Evolutionary conservation across 2,888 invertebrate genomes (phyloP).

Genomic region (Celastrina argiolus): DNA sequence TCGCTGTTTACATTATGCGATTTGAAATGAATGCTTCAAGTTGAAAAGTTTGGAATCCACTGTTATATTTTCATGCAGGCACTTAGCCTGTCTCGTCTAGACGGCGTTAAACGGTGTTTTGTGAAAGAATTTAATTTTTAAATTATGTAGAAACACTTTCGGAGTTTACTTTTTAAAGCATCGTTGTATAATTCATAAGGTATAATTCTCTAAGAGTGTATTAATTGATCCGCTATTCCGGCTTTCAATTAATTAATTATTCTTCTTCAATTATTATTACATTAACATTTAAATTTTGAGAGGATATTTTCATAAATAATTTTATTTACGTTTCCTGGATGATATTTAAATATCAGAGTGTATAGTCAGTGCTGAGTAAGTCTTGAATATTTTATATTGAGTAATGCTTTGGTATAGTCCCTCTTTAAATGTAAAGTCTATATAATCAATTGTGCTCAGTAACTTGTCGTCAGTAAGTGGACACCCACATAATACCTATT

Average conservation of each 20-base stretch:
- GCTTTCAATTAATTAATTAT: slow-evolving; percentile 5
- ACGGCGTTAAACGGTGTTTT: slow-evolving; percentile 11
- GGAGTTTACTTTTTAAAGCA: neutral
- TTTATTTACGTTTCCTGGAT: slow-evolving; percentile 5
- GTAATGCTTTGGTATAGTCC: neutral
- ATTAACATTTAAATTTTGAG: neutral
- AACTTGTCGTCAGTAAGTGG: too few species aligned
- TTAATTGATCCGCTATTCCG: neutral
- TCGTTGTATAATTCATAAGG: neutral
- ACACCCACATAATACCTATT: too few species aligned
- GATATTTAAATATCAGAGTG: neutral
- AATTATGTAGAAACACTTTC: slow-evolving; percentile 5
- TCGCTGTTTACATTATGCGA: neutral
- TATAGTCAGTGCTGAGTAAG: neutral
- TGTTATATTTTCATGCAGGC: slow-evolving; percentile 11
- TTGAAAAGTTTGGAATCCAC: neutral
- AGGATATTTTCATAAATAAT: slow-evolving; percentile 8
- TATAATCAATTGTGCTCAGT: too few species aligned
- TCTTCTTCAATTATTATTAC: slow-evolving; percentile 5
- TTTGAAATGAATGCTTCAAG: neutral
- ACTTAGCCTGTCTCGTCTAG: slow-evolving; percentile 19
- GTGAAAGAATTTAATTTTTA: neutral
- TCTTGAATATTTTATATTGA: neutral
- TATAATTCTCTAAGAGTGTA: neutral
- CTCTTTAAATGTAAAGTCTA: neutral